Evolutionary conservation across 2,888 invertebrate genomes (phyloP), one percentile per base, ranked within the genome.

Genomic region (Callinectes sapidus): DNA sequence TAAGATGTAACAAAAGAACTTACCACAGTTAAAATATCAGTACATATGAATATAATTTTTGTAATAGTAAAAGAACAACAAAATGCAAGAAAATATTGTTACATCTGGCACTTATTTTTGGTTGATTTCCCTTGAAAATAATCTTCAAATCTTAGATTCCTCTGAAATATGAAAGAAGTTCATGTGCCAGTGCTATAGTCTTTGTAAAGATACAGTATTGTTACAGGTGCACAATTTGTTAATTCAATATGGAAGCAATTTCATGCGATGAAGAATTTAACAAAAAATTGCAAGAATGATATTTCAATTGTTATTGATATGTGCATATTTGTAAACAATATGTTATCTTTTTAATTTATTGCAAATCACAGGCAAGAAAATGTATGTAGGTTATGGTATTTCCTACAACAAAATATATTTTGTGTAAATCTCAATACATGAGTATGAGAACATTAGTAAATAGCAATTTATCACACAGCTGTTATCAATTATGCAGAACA

Each of bases 121-220:
- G n/a, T 66, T 61, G 55, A 16, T 35, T 61, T 35, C 23, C 23
- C 28, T 23, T 71, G 16, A 18, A 71, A 10, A 28, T 23, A 71
- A 71, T 71, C 3, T 71, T n/a, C 10, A 71, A 18, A 71, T n/a
- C 18, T 23, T 28, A 71, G 3, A 71, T 10, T 18, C 2, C 23
- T 71, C 23, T 71, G 71, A 71, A 23, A 23, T 23, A 71, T n/a
- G 10, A n/a, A 71, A 61, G 16, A 16, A 28, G 32, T 89, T 35
- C 89, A 89, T 66, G 61, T 89, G 89, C 54, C 35, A 61, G 54
- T 89, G 61, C 23, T 81, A 35, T 14, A 35, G 81, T 14, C 66
- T 23, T 89, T 35, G 18, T 32, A 89, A 89, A 61, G 39, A 89
- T 23, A 48, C 32, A 61, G 18, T 54, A 32, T 32, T 89, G 88